Evolutionary conservation across 2,797 vertebrate genomes (phyloP).

Genomic region (Poeciliopsis infans): DNA sequence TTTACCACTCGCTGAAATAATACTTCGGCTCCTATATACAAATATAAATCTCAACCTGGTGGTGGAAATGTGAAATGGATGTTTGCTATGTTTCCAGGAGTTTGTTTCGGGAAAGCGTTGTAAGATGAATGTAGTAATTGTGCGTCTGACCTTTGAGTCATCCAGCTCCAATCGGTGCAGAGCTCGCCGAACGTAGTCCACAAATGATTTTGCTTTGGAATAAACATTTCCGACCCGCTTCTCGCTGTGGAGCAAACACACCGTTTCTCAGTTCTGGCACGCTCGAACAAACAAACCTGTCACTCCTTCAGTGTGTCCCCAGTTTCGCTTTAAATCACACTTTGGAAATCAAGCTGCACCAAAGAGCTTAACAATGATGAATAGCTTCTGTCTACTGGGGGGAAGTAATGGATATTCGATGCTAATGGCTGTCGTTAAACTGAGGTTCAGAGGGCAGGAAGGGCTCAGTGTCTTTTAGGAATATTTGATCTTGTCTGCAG

Average conservation of each 20-base stretch:
- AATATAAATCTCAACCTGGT: slow-evolving; percentile 4
- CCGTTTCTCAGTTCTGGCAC: slow-evolving; percentile 15
- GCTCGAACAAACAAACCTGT: slow-evolving; percentile 9
- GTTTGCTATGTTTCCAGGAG: slow-evolving; percentile 6
- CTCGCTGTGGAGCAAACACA: slow-evolving; percentile 16
- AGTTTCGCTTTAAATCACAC: background rate
- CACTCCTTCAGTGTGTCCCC: slow-evolving; percentile 5
- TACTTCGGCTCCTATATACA: slow-evolving; percentile 11
- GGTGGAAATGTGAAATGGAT: slow-evolving; percentile 7
- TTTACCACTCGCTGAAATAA: slow-evolving; percentile 3
- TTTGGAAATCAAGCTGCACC: slow-evolving; percentile 27
- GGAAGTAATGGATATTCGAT: slow-evolving; percentile 35
- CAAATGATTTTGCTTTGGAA: slow-evolving; percentile 90
- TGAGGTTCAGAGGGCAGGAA: slow-evolving; percentile 34
- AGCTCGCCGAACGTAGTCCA: slow-evolving; percentile 91
- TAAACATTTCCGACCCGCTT: slow-evolving; percentile 52
- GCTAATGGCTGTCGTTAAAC: slow-evolving; percentile 33
- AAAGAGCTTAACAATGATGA: slow-evolving; percentile 16
- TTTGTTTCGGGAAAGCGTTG: slow-evolving; percentile 18
- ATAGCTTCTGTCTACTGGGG: slow-evolving; percentile 21
- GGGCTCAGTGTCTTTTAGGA: background rate
- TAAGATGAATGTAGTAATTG: slow-evolving; percentile 13
- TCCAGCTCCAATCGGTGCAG: slow-evolving; percentile 90
- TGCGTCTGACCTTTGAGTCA: slow-evolving; percentile 84
- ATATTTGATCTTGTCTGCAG: slow-evolving; percentile 16